Evolutionary conservation across 1,140 invertebrate genomes (phyloP).

Genomic region (Hycleus phaleratus): DNA sequence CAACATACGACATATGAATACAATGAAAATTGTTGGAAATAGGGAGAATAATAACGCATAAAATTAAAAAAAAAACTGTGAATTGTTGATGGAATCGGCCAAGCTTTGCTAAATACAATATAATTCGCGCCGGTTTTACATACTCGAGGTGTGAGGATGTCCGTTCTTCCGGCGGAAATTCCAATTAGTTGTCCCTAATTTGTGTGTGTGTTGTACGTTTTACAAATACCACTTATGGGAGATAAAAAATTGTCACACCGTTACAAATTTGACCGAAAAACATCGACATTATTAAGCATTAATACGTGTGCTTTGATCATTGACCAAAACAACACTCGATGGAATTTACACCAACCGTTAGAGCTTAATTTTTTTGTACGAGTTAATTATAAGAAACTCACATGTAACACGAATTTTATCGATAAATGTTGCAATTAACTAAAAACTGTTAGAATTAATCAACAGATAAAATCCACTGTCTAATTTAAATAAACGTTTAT

Average conservation of each 20-base stretch:
- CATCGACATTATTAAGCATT: background rate
- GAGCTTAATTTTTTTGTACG: too few species aligned
- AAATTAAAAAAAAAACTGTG: background rate
- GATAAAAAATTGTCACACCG: conserved; percentile 17
- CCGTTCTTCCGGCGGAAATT: conserved; percentile 25
- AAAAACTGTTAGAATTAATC: too few species aligned
- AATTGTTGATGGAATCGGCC: conserved; percentile 15
- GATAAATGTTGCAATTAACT: too few species aligned
- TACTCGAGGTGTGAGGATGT: conserved; percentile 26
- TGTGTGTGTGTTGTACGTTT: conserved; percentile 19
- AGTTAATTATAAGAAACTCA: too few species aligned
- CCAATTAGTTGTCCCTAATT: conserved; percentile 30
- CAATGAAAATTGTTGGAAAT: background rate
- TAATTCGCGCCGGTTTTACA: conserved; percentile 21
- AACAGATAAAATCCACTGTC: too few species aligned
- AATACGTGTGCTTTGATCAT: conserved; percentile 5
- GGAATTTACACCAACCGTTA: conserved; percentile 8
- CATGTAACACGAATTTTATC: too few species aligned
- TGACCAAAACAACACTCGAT: conserved; percentile 2
- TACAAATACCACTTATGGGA: background rate
- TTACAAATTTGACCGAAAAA: background rate
- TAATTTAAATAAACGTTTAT: too few species aligned
- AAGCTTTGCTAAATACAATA: conserved; percentile 25
- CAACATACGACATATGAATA: background rate
- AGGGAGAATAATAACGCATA: background rate